A percentile compares a stretch with the other conserved stretches of the same genome.
phyloP scores from a whole-genome alignment of 2,888 invertebrate species.

The Orthosia gothica region DNA sequence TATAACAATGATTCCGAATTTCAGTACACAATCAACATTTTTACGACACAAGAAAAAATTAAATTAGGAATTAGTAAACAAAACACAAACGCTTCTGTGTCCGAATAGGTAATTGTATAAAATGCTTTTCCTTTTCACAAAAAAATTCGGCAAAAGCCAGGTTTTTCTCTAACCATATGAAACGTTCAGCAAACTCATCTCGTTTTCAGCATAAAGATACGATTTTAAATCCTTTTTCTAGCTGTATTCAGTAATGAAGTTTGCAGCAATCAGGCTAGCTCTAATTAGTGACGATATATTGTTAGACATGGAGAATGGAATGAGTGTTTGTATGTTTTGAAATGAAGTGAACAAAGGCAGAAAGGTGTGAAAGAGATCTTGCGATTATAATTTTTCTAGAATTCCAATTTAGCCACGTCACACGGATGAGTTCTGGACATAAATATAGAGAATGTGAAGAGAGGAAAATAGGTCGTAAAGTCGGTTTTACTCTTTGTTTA shows the following conservation, averaged over 20 bases:
- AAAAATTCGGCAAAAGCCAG: neutral
- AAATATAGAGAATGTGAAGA: neutral
- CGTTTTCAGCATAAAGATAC: neutral
- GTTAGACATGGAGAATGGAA: neutral
- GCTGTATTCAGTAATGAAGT: neutral
- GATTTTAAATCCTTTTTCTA: constrained; percentile 1
- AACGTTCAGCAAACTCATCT: neutral
- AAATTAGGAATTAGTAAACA: neutral
- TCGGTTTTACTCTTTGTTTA: too few relatives aligned
- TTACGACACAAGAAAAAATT: neutral
- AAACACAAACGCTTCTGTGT: neutral
- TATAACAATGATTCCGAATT: too few relatives aligned
- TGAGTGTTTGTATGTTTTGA: neutral
- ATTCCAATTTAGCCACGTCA: too few relatives aligned
- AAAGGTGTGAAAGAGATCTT: neutral
- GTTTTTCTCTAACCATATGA: neutral
- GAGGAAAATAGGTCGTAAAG: too few relatives aligned
- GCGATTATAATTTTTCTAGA: too few relatives aligned
- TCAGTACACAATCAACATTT: neutral
- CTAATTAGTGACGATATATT: neutral
- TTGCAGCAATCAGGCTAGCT: constrained; percentile 3
- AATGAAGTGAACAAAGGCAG: neutral
- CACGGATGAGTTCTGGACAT: neutral
- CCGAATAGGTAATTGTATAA: neutral
- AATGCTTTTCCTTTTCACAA: constrained; percentile 4